phyloP scores from a whole-genome alignment of 2,113 vertebrate genomes.

The Alouatta palliata region DNA sequence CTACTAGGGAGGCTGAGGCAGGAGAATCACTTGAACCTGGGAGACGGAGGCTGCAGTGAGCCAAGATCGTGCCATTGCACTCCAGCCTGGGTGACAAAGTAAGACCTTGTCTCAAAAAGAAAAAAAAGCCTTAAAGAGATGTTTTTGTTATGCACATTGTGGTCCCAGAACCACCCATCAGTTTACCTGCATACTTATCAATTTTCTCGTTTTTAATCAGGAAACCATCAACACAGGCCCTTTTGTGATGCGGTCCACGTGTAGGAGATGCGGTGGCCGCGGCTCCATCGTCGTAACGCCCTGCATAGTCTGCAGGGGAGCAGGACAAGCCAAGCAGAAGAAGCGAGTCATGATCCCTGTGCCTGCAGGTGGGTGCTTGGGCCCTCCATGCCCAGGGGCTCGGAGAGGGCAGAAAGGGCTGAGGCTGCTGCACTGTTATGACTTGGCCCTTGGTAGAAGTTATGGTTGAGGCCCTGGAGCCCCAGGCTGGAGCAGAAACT shows the following conservation, averaged over 20 bases:
- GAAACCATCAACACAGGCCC: slow-evolving; percentile 97
- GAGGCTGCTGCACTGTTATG: neutral
- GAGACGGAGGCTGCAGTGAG: no score
- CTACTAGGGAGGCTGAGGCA: no score
- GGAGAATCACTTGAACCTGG: no score
- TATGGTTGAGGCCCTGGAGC: neutral
- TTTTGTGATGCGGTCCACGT: slow-evolving; percentile 98
- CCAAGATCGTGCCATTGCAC: no score
- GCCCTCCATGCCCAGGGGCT: accelerated
- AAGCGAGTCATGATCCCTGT: slow-evolving; percentile 94
- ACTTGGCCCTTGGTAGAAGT: neutral
- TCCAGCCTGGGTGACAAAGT: no score
- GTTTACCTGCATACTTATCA: neutral
- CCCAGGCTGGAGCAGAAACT: neutral
- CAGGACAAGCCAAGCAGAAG: slow-evolving; percentile 95
- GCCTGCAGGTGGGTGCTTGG: slow-evolving; percentile 91
- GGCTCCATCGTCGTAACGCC: slow-evolving; percentile 91
- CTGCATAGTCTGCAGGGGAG: slow-evolving; percentile 89
- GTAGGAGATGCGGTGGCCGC: slow-evolving; percentile 92
- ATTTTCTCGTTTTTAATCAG: slow-evolving; percentile 77
- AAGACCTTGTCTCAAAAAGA: no score
- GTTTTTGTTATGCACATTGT: neutral
- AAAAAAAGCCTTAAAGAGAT: neutral
- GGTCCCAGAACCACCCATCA: neutral
- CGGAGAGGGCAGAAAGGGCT: no score